Base-by-base conservation (phyloP, 2,797 vertebrate species). In the Meda fulgida region DNA sequence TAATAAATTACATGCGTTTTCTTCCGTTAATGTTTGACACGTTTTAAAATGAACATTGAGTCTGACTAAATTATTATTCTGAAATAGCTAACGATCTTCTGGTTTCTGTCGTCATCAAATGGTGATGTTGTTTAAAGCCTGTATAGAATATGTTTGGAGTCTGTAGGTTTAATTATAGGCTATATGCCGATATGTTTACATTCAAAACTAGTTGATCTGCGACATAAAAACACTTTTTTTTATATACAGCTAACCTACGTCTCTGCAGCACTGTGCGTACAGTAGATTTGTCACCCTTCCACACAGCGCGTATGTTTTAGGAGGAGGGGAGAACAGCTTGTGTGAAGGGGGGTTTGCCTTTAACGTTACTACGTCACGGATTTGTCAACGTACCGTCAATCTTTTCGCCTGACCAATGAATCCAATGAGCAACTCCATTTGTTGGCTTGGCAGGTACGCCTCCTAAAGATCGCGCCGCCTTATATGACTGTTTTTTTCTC, bases 401-500 rank as follows among this genome's bases (percentile, higher is more conserved):
- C 0, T 91, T 66, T 88, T 46, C 90, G 91, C 3, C 92, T 91
- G 90, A 91, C 95, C 95, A 96, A 95, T 95, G 80, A 94, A 91
- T 93, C 92, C 93, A 95, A 96, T 95, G 94, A 95, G 92, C 91
- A 91, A 88, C 84, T 87, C 31, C 18, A 4, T 7, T 58, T 16
- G 13, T 31, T 1, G 3, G 92, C 93, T 67, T 48, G 90, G 90
- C 91, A 92, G 91, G 86, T 91, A 92, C 93, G 89, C 91, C 89
- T 92, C 90, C 83, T 91, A 93, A 88, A 87, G 88, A 60, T 92
- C 79, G 91, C 94, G 87, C 95, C 95, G 94, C 96, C 94, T 94
- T 93, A 93, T 89, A 90, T 92, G 93, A 91, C 93, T 90, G 94
- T 95, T 95, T 94, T 94, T 92, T 92, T 94, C 93, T 94, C 18